These are phyloP conservation scores for Delia radicum DNA, from an alignment of 1,140 invertebrate species.

Conservation along the genomic window DNA sequence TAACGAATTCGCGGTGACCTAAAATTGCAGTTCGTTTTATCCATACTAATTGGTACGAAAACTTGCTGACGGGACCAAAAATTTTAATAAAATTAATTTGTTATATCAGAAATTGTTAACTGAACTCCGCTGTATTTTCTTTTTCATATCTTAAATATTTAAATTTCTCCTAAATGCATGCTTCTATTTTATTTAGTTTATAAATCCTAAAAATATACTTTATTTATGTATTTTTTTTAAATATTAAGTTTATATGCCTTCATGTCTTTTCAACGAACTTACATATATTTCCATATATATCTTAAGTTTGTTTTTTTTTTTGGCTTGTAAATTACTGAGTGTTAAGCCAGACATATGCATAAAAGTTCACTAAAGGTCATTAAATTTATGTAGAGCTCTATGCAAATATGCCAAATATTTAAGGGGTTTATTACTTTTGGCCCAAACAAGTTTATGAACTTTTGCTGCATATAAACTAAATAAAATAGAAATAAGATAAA, in stretches of 20 bases:
- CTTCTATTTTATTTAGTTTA: not conserved
- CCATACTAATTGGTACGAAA: too few relatives aligned
- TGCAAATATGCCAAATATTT: slow-evolving; percentile 24
- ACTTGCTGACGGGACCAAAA: too few relatives aligned
- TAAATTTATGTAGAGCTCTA: slow-evolving; percentile 17
- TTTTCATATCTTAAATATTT: too few relatives aligned
- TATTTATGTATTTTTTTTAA: not conserved
- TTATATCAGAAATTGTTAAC: too few relatives aligned
- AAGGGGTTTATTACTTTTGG: slow-evolving; percentile 23
- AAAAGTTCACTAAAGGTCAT: slow-evolving; percentile 23
- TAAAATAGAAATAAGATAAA: not conserved
- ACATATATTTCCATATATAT: too few relatives aligned
- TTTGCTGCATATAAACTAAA: not conserved
- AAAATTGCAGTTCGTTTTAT: too few relatives aligned
- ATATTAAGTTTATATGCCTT: not conserved
- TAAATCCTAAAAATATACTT: not conserved
- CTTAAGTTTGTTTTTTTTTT: too few relatives aligned
- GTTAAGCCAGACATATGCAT: slow-evolving; percentile 23
- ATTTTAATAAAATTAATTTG: too few relatives aligned
- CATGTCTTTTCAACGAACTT: too few relatives aligned
- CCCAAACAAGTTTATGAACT: slow-evolving; percentile 12
- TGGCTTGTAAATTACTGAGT: slow-evolving; percentile 16
- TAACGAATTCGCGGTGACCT: too few relatives aligned
- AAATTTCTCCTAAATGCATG: not conserved
- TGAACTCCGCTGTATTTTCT: too few relatives aligned